Evolutionary conservation across 35 echinoderm and acorn worm genomes (phyloP).

Genomic region (Acanthaster planci): DNA sequence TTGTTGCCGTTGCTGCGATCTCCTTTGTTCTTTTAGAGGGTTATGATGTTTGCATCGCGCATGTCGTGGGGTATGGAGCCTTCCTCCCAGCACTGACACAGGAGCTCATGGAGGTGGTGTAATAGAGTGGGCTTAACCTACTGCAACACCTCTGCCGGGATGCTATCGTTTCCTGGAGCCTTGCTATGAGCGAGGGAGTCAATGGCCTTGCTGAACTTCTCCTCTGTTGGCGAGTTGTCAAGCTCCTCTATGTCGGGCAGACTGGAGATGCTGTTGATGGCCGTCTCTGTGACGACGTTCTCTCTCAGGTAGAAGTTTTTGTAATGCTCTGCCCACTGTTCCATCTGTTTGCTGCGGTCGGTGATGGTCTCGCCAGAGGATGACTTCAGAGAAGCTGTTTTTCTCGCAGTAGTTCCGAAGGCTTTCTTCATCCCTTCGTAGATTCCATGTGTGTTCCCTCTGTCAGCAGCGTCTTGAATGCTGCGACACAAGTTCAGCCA

Average conservation of each 20-base stretch:
- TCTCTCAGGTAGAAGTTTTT: neutral
- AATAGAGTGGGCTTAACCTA: constrained; percentile 3
- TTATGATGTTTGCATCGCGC: constrained; percentile 54
- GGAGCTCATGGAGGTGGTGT: constrained; percentile 5
- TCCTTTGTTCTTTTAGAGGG: constrained; percentile 64
- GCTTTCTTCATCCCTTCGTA: constrained; percentile 55
- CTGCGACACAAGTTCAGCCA: constrained; percentile 26
- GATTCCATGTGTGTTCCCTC: constrained; percentile 54
- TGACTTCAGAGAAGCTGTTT: constrained; percentile 43
- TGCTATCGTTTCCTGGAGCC: constrained; percentile 48
- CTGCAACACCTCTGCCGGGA: constrained; percentile 42
- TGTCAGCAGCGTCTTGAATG: constrained; percentile 28
- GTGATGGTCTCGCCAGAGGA: constrained; percentile 28
- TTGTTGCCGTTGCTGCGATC: constrained; percentile 57
- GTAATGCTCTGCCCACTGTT: constrained; percentile 52
- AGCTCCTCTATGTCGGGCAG: neutral
- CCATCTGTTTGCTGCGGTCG: constrained; percentile 17
- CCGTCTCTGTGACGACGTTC: constrained; percentile 25
- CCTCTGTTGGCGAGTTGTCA: constrained; percentile 36
- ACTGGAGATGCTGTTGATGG: constrained; percentile 17
- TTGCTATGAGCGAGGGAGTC: constrained; percentile 27
- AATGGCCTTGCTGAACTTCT: constrained; percentile 55
- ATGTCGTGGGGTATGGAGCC: constrained; percentile 38
- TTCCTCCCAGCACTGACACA: constrained; percentile 32
- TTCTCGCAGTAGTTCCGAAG: neutral